phyloP scores from a whole-genome alignment of 2,797 vertebrate genomes.

The Scarus forsteni region DNA sequence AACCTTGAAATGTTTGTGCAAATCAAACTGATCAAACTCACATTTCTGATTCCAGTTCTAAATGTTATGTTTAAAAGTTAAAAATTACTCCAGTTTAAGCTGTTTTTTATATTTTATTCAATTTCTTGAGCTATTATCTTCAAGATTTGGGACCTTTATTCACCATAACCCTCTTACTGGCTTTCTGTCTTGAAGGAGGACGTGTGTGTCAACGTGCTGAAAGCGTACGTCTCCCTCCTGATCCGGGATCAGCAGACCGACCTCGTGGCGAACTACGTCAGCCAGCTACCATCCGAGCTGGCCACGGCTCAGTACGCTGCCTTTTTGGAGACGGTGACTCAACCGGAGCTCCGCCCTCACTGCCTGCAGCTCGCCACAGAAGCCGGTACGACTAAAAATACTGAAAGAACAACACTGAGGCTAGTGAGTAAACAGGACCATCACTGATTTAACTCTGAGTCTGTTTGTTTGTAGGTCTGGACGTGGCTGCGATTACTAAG shows the following conservation, averaged over 20 bases:
- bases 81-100: too few species aligned
- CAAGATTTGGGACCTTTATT: too few species aligned
- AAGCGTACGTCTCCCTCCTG: slow-evolving; percentile 91
- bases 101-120: too few species aligned
- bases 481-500: slow-evolving; percentile 93
- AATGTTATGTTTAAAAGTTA: too few species aligned
- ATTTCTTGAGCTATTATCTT: too few species aligned
- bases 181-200: slow-evolving; percentile 87
- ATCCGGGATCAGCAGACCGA: slow-evolving; percentile 89
- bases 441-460: neutral
- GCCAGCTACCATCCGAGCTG: slow-evolving; percentile 90
- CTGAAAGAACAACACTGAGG: accelerated
- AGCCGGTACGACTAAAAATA: slow-evolving; percentile 84
- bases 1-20: neutral
- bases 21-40: neutral
- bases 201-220: slow-evolving; percentile 91
- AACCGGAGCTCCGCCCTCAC: slow-evolving; percentile 88
- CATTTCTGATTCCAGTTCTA: neutral
- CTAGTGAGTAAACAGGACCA: too few species aligned
- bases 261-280: slow-evolving; percentile 93
- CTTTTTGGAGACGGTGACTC: slow-evolving; percentile 91
- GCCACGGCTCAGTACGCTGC: slow-evolving; percentile 90
- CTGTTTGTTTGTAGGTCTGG: slow-evolving; percentile 85
- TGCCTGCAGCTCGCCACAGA: slow-evolving; percentile 92
- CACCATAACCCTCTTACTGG: too few species aligned